These are phyloP conservation scores for Dicaeum eximium DNA, from an alignment of 2,113 vertebrate species.

Conservation along the genomic window DNA sequence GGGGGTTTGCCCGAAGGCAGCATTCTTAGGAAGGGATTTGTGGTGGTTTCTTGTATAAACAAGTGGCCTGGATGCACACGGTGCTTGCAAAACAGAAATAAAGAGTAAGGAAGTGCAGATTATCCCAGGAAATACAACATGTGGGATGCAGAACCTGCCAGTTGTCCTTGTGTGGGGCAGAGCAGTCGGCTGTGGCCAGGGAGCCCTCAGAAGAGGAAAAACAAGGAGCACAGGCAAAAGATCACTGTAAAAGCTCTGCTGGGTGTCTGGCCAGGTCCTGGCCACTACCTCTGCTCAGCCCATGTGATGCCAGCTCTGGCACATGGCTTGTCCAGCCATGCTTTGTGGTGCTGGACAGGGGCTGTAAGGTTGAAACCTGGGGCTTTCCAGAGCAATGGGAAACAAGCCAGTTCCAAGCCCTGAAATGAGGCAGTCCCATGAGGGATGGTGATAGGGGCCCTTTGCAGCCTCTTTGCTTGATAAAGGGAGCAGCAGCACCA, in stretches of 20 bases:
- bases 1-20: not conserved
- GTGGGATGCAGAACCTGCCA: not conserved
- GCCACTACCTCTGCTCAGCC: not conserved
- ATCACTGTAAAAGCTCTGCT: not conserved
- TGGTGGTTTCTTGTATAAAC: not conserved
- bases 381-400: not conserved
- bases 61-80: not conserved
- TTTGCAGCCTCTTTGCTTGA: not conserved
- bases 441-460: not conserved
- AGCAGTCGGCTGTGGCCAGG: not conserved
- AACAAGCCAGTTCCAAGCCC: not conserved
- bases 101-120: slow-evolving; percentile 14
- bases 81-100: slow-evolving; percentile 27
- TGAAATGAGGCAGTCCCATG: fast-evolving
- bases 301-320: not conserved
- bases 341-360: not conserved
- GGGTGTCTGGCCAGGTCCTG: not conserved
- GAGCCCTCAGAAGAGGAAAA: not conserved
- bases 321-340: fast-evolving
- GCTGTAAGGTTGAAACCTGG: not conserved
- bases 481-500: not conserved
- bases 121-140: slow-evolving; percentile 1
- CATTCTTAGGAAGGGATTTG: not conserved
- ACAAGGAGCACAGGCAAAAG: not conserved
- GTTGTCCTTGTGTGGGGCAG: not conserved